Conservation (phyloP, 2,113 vertebrate genomes). For the Oriolus oriolus region DNA sequence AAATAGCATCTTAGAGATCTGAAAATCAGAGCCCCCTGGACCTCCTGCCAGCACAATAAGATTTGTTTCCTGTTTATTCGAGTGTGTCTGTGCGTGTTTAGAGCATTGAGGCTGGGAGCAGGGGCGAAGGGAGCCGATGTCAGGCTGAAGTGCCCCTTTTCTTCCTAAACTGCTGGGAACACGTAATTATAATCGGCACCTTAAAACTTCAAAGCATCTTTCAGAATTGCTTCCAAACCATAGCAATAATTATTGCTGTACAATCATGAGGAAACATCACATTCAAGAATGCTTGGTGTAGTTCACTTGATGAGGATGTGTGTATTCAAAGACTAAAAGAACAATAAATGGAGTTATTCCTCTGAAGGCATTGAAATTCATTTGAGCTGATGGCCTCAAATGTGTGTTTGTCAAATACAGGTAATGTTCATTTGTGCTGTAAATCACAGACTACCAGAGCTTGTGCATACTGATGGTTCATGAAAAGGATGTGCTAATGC, state of each 20-base stretch:
- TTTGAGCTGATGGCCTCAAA: background rate
- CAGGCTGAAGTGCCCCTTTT: background rate
- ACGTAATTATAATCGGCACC: background rate
- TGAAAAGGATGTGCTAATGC: background rate
- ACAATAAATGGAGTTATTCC: conserved; percentile 10
- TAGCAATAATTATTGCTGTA: conserved; percentile 21
- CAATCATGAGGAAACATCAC: background rate
- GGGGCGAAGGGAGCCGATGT: background rate
- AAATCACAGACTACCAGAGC: background rate
- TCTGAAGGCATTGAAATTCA: background rate
- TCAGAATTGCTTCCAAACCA: conserved; percentile 4
- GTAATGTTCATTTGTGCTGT: background rate
- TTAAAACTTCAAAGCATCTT: conserved; percentile 16
- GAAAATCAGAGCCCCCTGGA: conserved; percentile 17
- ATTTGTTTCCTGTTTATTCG: conserved; percentile 25
- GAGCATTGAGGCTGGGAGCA: background rate
- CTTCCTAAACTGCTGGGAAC: background rate
- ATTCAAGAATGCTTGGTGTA: background rate
- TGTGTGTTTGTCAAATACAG: conserved; percentile 1
- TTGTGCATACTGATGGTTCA: background rate
- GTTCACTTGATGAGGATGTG: background rate
- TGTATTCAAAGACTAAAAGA: background rate
- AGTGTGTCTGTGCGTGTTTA: background rate
- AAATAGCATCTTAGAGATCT: conserved; percentile 3
- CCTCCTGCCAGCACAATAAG: conserved; percentile 31